Evolutionary conservation across 1,140 invertebrate species (phyloP), one percentile per base, ranked within the genome.

Genomic region (Galleria mellonella): DNA sequence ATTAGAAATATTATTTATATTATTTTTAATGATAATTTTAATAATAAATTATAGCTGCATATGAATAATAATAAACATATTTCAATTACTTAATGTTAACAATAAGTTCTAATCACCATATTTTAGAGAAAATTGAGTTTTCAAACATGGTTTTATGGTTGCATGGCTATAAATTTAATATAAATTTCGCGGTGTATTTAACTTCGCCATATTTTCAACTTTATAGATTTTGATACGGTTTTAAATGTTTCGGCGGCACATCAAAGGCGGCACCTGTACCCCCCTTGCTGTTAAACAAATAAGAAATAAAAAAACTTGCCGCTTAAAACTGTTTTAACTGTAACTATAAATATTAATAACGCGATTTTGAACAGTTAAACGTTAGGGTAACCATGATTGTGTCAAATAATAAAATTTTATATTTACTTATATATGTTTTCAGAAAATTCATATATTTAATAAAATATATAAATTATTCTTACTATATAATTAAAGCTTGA

Each of bases 311-410:
- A 28, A 37, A 61, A 41, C 62, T 7, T 37, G 35, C 13, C 35
- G 55, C 71, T 69, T 72, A 72, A n/a, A n/a, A 23, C 17, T 2
- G 17, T 23, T 23, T 23, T 23, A 23, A 62, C 42, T 59, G 48
- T 54, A 46, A 61, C 60, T 62, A 82, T 83, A 78, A 82, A 78
- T 83, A 79, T 79, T 79, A 72, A 74, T 79, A 75, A 71, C 61
- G 59, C 60, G 55, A 67, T 65, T 62, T 52, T 53, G 46, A 56
- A 62, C 53, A 47, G 55, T 55, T 71, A 69, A 71, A 63, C 12
- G n/a, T 33, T 45, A 62, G 58, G 47, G 62, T 72, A 51, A 73
- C 75, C 63, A 77, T 60, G 9, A 35, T 14, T 43, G 29, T 10
- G 17, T 40, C n/a, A n/a, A 14, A 45, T 11, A 15, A 30, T 8